A percentile compares a stretch with the other conserved stretches of the same genome.
Conservation (phyloP, 2,888 invertebrate species). For the Axea sp. region DNA sequence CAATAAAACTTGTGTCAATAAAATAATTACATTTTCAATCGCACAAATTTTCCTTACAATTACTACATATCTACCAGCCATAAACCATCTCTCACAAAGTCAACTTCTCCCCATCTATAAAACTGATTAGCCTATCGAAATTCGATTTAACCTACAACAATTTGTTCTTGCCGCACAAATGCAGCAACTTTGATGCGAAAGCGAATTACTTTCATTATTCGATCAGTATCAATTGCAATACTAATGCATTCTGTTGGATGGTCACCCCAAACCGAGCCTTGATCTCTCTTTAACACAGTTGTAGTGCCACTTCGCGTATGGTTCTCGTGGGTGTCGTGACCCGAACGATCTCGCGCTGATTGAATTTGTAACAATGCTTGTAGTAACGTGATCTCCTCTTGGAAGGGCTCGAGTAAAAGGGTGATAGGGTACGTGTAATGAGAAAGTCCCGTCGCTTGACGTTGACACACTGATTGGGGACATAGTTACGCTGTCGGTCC, state of each 20-base stretch:
- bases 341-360: constrained; percentile 67
- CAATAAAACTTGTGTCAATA: constrained; percentile 1
- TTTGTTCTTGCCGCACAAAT: not conserved
- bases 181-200: constrained; percentile 5
- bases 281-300: constrained; percentile 54
- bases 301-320: constrained; percentile 36
- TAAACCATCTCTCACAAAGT: constrained; percentile 9
- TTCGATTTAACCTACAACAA: constrained; percentile 1
- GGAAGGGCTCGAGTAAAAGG: constrained; percentile 57
- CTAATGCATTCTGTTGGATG: constrained; percentile 19
- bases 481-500: constrained; percentile 65
- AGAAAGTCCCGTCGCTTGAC: constrained; percentile 71
- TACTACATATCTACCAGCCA: constrained; percentile 22
- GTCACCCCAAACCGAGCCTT: constrained; percentile 8
- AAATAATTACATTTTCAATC: not conserved
- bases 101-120: constrained; percentile 8
- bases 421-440: constrained; percentile 69
- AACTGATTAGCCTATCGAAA: constrained; percentile 20
- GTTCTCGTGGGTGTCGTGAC: constrained; percentile 65
- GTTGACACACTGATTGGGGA: constrained; percentile 69
- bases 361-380: constrained; percentile 69
- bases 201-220: constrained; percentile 48
- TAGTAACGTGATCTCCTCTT: constrained; percentile 44
- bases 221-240: constrained; percentile 44
- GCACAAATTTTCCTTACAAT: constrained; percentile 10